Percentiles rank a stretch among this genome's conserved stretches.
phyloP scores from a whole-genome alignment of 2,888 invertebrate genomes.

The Anoplius nigerrimus region DNA sequence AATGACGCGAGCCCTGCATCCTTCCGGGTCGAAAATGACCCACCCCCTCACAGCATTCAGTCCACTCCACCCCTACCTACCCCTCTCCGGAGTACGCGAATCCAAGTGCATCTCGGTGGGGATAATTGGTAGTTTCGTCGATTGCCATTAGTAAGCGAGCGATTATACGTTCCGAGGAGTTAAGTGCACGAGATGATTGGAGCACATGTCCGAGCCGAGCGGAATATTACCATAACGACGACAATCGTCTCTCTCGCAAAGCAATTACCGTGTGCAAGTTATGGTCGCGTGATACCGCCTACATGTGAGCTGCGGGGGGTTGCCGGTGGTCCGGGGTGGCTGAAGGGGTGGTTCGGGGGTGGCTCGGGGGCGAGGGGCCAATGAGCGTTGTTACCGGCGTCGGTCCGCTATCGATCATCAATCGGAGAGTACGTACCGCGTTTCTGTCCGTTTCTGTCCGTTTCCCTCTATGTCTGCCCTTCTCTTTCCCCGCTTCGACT shows the following conservation, averaged over 20 bases:
- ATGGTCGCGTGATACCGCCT: constrained; percentile 41
- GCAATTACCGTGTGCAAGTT: constrained; percentile 40
- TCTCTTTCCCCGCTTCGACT: too few relatives aligned
- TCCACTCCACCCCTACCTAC: too few relatives aligned
- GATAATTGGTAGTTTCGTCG: constrained; percentile 33
- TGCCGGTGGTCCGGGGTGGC: neutral
- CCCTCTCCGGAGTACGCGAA: neutral
- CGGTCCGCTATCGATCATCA: too few relatives aligned
- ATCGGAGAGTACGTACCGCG: too few relatives aligned
- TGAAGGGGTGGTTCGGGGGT: too few relatives aligned
- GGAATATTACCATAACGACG: constrained; percentile 45
- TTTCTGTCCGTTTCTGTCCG: neutral
- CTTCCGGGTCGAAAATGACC: too few relatives aligned
- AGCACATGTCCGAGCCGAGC: constrained; percentile 32
- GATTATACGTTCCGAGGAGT: constrained; percentile 34
- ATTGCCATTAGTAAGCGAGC: constrained; percentile 29
- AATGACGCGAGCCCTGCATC: too few relatives aligned
- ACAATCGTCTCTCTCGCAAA: constrained; percentile 36
- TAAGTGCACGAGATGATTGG: constrained; percentile 40
- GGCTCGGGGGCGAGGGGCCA: too few relatives aligned
- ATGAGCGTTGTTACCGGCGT: too few relatives aligned
- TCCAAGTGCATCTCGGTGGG: constrained; percentile 1
- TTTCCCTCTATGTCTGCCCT: too few relatives aligned
- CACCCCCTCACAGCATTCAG: too few relatives aligned
- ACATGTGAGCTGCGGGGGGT: neutral